Percentiles rank a stretch among this genome's conserved stretches.
Conservation (phyloP, 2,888 invertebrate species). For the Pandemis heparana region DNA sequence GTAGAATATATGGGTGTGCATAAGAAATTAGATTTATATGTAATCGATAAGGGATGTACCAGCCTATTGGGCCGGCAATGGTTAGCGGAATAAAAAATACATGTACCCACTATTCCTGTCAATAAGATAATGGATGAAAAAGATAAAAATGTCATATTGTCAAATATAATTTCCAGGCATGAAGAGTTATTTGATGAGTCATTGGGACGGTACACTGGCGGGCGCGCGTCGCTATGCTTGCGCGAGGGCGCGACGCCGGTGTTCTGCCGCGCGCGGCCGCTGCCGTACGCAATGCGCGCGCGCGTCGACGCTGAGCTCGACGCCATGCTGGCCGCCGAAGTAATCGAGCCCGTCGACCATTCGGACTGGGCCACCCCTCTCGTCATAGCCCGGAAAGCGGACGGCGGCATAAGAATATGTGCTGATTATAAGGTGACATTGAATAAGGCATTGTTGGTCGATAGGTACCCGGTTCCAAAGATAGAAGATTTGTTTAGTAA, state of each 20-base stretch:
- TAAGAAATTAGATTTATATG: constrained; percentile 42
- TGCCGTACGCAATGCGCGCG: constrained; percentile 21
- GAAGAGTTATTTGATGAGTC: constrained; percentile 12
- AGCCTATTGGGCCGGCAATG: constrained; percentile 44
- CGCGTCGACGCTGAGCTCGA: constrained; percentile 35
- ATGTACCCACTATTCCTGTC: constrained; percentile 1
- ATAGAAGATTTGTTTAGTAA: constrained; percentile 28
- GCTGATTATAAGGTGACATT: constrained; percentile 37
- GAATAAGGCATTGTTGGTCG: constrained; percentile 14
- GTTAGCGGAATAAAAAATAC: constrained; percentile 40
- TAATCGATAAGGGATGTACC: constrained; percentile 39
- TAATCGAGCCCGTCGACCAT: constrained; percentile 30
- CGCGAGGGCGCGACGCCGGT: constrained; percentile 5
- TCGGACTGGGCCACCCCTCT: constrained; percentile 36
- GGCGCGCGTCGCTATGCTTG: constrained; percentile 2
- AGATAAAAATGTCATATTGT: neutral
- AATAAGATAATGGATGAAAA: neutral
- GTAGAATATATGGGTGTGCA: constrained; percentile 26
- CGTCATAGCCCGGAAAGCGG: constrained; percentile 15
- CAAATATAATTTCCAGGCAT: constrained; percentile 21
- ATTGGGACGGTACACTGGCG: constrained; percentile 13
- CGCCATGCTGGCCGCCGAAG: constrained; percentile 25
- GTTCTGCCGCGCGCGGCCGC: too few species aligned
- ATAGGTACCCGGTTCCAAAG: constrained; percentile 28
- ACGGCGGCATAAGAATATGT: constrained; percentile 26